Percentiles rank a stretch among this genome's conserved stretches.
phyloP scores from a whole-genome alignment of 2,888 invertebrate genomes.

The Tetropium fuscum region DNA sequence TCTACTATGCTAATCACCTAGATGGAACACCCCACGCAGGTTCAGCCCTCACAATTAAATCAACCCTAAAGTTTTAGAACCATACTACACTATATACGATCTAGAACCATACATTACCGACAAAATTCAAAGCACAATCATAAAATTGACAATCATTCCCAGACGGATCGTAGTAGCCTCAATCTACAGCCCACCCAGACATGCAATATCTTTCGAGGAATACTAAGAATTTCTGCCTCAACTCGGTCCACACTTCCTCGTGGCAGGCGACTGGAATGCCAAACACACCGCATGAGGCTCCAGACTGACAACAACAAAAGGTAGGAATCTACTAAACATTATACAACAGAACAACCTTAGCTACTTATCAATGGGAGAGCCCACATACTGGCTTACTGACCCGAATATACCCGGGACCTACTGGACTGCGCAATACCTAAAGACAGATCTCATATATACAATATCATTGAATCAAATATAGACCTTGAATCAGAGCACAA shows the following conservation, averaged over 20 bases:
- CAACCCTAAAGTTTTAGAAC: no score
- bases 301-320: no score
- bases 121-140: no score
- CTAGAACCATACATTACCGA: no score
- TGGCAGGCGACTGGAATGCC: not conserved
- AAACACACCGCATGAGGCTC: not conserved
- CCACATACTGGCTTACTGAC: no score
- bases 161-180: no score
- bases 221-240: not conserved
- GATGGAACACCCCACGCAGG: no score
- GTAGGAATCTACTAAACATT: not conserved
- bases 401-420: not conserved
- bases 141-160: no score
- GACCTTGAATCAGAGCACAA: not conserved
- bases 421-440: not conserved
- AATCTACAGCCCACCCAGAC: not conserved
- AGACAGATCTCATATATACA: not conserved
- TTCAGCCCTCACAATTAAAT: no score
- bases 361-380: not conserved
- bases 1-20: no score
- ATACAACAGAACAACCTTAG: not conserved
- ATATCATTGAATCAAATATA: not conserved
- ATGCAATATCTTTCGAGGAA: not conserved
- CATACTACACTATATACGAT: no score
- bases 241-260: not conserved